These are phyloP conservation scores for Carlito syrichta DNA, from an alignment of 2,113 vertebrate genomes.

Conservation along the genomic window DNA sequence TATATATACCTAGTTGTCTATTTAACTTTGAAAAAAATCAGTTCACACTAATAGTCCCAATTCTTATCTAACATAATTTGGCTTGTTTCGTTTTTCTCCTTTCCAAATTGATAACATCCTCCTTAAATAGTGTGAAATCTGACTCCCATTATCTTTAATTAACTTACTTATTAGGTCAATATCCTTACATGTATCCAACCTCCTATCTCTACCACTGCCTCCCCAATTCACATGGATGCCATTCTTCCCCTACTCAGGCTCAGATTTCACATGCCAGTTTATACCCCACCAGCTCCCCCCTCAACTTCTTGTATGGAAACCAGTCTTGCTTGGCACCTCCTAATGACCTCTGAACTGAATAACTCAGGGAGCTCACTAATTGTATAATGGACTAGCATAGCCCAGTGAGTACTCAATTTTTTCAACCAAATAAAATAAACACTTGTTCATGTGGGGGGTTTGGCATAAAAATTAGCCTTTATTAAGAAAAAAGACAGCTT, in stretches of 20 bases:
- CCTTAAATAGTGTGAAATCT: background rate
- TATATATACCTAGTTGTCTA: background rate
- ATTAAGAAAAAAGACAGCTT: constrained; percentile 14
- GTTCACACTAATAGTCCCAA: background rate
- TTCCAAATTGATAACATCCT: background rate
- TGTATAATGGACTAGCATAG: background rate
- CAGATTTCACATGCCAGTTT: background rate
- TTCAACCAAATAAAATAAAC: background rate
- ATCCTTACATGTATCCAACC: background rate
- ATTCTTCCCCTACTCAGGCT: background rate
- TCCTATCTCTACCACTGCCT: too few species aligned
- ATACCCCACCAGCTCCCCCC: too few species aligned
- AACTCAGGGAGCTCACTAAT: background rate
- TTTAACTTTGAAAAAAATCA: background rate
- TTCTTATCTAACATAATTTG: background rate
- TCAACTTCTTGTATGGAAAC: background rate
- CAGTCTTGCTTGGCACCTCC: background rate
- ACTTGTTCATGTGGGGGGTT: background rate
- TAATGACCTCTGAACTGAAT: background rate
- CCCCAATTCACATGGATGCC: background rate
- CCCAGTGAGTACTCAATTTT: background rate
- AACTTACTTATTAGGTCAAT: background rate
- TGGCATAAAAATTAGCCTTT: background rate
- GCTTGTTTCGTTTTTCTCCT: background rate
- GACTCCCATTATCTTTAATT: background rate